Evolutionary conservation across 2,888 invertebrate species (phyloP).

Genomic region (Rhagonycha fulva): DNA sequence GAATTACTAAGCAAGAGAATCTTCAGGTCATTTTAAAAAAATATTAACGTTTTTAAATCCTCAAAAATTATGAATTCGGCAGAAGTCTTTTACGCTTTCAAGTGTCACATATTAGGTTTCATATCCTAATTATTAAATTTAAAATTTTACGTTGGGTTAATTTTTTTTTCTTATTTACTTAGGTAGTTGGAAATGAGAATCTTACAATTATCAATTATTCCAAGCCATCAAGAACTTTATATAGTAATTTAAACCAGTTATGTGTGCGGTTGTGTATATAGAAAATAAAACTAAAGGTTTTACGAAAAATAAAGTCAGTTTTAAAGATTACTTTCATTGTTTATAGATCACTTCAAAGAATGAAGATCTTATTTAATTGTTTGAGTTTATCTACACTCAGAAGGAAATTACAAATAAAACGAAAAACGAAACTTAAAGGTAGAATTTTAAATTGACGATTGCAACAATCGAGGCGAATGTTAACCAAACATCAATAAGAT

Average conservation of each 20-base stretch:
- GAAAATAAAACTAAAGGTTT: not conserved
- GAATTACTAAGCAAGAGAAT: no score
- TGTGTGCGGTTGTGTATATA: not conserved
- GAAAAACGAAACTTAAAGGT: not conserved
- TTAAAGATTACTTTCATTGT: not conserved
- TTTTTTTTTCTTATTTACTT: no score
- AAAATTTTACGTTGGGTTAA: no score
- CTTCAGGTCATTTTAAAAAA: no score
- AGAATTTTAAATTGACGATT: slow-evolving; percentile 10
- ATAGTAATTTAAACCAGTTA: not conserved
- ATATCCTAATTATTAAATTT: no score
- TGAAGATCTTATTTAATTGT: not conserved
- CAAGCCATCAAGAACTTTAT: not conserved
- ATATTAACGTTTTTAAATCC: no score
- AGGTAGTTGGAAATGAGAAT: no score
- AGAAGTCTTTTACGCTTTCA: no score
- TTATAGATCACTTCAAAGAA: not conserved
- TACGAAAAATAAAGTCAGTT: not conserved
- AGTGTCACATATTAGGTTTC: no score
- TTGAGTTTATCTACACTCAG: not conserved
- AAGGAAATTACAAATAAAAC: not conserved
- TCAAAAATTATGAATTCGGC: no score
- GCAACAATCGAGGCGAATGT: slow-evolving; percentile 5
- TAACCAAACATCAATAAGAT: slow-evolving; percentile 3
- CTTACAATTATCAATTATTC: not conserved